Evolutionary conservation across 2,113 vertebrate species (phyloP).

Genomic region (Corythaixoides concolor): DNA sequence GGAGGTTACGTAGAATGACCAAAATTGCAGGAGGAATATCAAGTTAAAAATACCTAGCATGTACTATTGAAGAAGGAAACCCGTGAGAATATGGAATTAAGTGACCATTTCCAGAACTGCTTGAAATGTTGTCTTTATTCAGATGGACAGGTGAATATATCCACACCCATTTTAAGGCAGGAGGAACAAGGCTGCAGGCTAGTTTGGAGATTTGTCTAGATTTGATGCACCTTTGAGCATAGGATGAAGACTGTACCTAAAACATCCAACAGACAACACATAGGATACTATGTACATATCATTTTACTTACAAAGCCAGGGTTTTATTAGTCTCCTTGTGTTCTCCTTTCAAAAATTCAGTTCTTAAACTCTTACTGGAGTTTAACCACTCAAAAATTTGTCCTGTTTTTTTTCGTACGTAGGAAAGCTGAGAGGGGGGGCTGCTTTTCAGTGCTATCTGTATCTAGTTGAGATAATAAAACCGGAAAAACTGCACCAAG

Average conservation of each 20-base stretch:
- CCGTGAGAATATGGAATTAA: not conserved
- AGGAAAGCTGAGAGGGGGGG: not conserved
- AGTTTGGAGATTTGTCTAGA: not conserved
- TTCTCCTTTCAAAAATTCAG: not conserved
- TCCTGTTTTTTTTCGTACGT: not conserved
- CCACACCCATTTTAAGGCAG: not conserved
- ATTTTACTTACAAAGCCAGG: not conserved
- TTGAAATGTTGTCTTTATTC: not conserved
- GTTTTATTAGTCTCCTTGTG: not conserved
- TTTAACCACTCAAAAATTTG: not conserved
- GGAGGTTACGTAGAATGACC: not conserved
- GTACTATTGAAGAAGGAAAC: not conserved
- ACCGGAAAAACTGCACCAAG: not conserved
- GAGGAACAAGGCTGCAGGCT: not conserved
- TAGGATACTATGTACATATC: too few relatives aligned
- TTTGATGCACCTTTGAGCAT: not conserved
- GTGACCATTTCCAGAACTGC: not conserved
- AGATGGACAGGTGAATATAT: too few relatives aligned
- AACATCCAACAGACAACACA: not conserved
- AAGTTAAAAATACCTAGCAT: not conserved
- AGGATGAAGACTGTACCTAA: not conserved
- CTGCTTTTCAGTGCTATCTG: not conserved
- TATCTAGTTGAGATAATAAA: not conserved
- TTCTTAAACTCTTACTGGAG: not conserved
- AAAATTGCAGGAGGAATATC: not conserved